Conservation (phyloP, 2,888 invertebrate species). For the Dendrolimus houi region DNA sequence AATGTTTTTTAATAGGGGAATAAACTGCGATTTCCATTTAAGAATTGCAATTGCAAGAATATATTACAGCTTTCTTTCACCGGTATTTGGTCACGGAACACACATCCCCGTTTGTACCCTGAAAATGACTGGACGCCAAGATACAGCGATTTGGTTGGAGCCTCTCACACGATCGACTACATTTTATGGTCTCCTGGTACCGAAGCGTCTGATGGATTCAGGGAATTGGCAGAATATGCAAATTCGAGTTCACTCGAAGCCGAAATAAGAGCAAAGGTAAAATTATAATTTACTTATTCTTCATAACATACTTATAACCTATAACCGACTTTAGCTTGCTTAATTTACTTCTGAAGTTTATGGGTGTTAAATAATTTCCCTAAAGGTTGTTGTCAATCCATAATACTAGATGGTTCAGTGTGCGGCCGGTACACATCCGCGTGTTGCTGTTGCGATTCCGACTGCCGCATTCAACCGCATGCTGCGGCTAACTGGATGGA, state of each 20-base stretch:
- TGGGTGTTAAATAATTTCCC: no score
- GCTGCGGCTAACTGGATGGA: no score
- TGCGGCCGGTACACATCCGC: no score
- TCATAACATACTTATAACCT: no score
- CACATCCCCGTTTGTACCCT: constrained; percentile 51
- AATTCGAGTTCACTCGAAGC: constrained; percentile 51
- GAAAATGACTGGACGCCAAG: constrained; percentile 60
- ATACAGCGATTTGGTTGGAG: constrained; percentile 59
- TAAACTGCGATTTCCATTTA: no score
- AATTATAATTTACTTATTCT: neutral
- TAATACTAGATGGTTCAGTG: no score
- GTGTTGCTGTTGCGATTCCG: no score
- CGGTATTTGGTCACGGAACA: constrained; percentile 62
- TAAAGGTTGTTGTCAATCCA: no score
- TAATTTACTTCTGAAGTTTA: no score
- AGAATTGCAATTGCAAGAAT: neutral
- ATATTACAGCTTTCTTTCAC: constrained; percentile 44
- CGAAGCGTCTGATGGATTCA: constrained; percentile 48
- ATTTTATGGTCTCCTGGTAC: constrained; percentile 54
- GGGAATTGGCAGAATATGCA: constrained; percentile 52
- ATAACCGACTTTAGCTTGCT: no score
- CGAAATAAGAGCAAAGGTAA: constrained; percentile 56
- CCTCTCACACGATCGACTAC: constrained; percentile 48
- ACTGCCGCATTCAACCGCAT: no score
- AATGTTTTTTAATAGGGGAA: no score